These are phyloP conservation scores for Cyphomyrus discorhynchus DNA, from an alignment of 2,113 vertebrate genomes.

Conservation along the genomic window DNA sequence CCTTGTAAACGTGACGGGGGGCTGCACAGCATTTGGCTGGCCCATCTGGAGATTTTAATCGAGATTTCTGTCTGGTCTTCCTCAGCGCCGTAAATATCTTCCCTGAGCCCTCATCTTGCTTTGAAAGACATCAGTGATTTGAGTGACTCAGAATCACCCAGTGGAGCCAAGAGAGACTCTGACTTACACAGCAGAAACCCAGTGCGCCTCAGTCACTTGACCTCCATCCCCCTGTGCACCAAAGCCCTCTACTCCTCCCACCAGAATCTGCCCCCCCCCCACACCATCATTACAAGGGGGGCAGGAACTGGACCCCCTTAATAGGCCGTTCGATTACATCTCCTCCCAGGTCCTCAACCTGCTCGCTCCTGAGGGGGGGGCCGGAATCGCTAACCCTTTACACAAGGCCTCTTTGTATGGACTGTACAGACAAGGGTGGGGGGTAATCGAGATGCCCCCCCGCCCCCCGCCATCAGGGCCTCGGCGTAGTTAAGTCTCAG, in stretches of 20 bases:
- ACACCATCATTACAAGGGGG: slow-evolving; percentile 49
- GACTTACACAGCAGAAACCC: not conserved
- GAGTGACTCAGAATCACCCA: not conserved
- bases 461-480: slow-evolving; percentile 47
- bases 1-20: not conserved
- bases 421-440: slow-evolving; percentile 30
- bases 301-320: slow-evolving; percentile 46
- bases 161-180: not conserved
- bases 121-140: not conserved
- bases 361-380: slow-evolving; percentile 34
- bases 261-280: slow-evolving; percentile 22
- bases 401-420: slow-evolving; percentile 47
- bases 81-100: not conserved
- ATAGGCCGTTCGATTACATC: slow-evolving; percentile 42
- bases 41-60: not conserved
- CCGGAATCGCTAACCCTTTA: slow-evolving; percentile 31
- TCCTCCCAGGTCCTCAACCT: slow-evolving; percentile 36
- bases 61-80: not conserved
- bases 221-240: slow-evolving; percentile 24
- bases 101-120: not conserved
- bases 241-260: not conserved
- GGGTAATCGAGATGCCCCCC: slow-evolving; percentile 47
- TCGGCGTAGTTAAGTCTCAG: not conserved
- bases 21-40: not conserved
- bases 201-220: slow-evolving; percentile 17